Base-by-base conservation (phyloP, 2,888 invertebrate genomes). In the Drosophila mayaguana region DNA sequence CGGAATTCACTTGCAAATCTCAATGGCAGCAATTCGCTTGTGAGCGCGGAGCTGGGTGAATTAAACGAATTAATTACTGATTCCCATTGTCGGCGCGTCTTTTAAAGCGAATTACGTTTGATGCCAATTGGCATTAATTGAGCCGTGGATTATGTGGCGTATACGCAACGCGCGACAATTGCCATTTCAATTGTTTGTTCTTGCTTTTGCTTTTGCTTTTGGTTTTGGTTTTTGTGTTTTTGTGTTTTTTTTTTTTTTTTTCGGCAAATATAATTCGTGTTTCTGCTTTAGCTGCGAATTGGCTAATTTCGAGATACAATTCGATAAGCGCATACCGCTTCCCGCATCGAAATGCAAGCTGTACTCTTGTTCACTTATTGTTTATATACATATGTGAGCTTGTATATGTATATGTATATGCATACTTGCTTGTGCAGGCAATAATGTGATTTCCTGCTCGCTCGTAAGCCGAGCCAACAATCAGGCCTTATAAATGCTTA, bases 401-500 rank as follows among this genome's bases (percentile, higher is more conserved):
- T 45, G 3, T 14, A 14, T 22, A 22, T 45, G 1, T 45, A 8
- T 14, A 7, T 12, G 0, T 2, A 2, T 22, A 38, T 22, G 11
- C 25, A 16, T 46, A 11, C 48, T 22, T 50, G 46, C 32, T 18
- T 43, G 32, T 59, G 14, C 42, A n/a, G 34, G 46, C 51, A 46
- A 50, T 63, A 38, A 55, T 56, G 22, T 55, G 59, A 62, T 59
- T 68, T 48, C 51, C 67, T 67, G 63, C 32, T 43, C 53, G 63
- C 32, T 43, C 46, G 57, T 48, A 38, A 34, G 36, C 32, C 25
- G 28, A 45, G 36, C 57, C 57, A 54, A 48, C 38, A 46, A 54
- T 42, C 45, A 70, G 66, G 48, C 56, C 66, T 72, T 66, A 62
- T 72, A 62, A 66, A 72, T 74, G 66, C 40, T 34, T 54, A 61